These are phyloP conservation scores for Orchestia grillus DNA, from an alignment of 1,140 invertebrate species.

Conservation along the genomic window DNA sequence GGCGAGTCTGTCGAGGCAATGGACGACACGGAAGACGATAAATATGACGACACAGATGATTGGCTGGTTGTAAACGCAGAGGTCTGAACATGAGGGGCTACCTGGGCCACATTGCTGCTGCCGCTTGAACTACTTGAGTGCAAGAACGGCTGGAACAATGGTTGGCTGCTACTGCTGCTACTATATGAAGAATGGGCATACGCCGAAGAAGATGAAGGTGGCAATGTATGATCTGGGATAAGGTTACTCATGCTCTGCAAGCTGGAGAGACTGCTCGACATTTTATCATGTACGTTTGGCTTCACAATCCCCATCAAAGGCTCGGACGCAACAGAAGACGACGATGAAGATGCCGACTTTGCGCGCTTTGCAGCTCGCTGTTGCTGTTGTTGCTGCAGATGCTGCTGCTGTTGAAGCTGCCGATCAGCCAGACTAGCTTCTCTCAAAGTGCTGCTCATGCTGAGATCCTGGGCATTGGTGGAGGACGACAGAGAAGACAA, in stretches of 20 bases:
- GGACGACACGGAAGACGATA: conserved; percentile 28
- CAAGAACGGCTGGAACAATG: conserved; percentile 57
- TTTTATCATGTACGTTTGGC: conserved; percentile 57
- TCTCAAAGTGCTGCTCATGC: conserved; percentile 26
- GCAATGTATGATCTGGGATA: background rate
- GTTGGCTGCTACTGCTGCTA: conserved; percentile 56
- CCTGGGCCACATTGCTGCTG: conserved; percentile 56
- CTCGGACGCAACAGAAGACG: conserved; percentile 28
- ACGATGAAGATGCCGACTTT: background rate
- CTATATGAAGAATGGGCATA: conserved; percentile 19
- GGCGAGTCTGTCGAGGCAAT: conserved; percentile 20
- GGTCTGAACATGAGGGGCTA: conserved; percentile 58
- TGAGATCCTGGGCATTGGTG: conserved; percentile 21
- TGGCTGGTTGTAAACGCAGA: conserved; percentile 47
- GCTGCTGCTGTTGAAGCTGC: conserved; percentile 29
- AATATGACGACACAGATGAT: conserved; percentile 2
- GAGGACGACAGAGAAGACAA: background rate
- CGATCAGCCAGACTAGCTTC: conserved; percentile 37
- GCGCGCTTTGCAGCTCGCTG: background rate
- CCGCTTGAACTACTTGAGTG: conserved; percentile 46
- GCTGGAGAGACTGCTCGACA: conserved; percentile 22
- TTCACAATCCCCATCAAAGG: conserved; percentile 59
- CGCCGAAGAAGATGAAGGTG: background rate
- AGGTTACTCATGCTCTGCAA: conserved; percentile 58
- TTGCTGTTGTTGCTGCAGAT: conserved; percentile 49